phyloP scores from a whole-genome alignment of 64 coral and sea anemone genomes.

The Anthopleura sola region DNA sequence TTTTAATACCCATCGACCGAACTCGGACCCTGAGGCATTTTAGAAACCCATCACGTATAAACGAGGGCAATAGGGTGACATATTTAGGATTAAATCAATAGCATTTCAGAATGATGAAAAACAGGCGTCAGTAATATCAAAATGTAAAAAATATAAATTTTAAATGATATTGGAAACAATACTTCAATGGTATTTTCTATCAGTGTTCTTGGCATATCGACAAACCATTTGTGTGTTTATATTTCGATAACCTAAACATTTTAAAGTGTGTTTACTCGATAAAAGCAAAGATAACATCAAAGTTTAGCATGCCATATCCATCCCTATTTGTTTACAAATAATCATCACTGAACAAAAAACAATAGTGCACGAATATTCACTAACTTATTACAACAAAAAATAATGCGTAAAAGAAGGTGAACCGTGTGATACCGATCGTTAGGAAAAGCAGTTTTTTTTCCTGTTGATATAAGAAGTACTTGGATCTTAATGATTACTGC shows the following conservation, averaged over 20 bases:
- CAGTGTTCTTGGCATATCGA: not conserved
- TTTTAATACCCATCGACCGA: not conserved
- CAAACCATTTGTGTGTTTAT: not conserved
- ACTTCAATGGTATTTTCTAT: not conserved
- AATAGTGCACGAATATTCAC: no score
- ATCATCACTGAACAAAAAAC: not conserved
- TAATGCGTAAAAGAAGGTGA: no score
- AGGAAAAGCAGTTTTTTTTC: no score
- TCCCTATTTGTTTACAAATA: not conserved
- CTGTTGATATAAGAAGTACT: not conserved
- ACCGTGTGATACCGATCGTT: no score
- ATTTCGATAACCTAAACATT: not conserved
- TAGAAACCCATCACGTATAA: not conserved
- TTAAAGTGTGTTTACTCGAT: not conserved
- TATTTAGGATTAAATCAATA: constrained; percentile 8
- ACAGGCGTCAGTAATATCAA: not conserved
- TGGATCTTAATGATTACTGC: not conserved
- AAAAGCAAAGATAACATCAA: not conserved
- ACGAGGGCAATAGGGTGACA: not conserved
- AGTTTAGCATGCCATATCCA: not conserved
- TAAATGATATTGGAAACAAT: not conserved
- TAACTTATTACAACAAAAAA: no score
- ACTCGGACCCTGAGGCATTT: not conserved
- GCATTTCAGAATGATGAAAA: not conserved
- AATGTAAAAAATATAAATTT: not conserved